phyloP scores from a whole-genome alignment of 2,888 invertebrate species.

The Erebia palarica region DNA sequence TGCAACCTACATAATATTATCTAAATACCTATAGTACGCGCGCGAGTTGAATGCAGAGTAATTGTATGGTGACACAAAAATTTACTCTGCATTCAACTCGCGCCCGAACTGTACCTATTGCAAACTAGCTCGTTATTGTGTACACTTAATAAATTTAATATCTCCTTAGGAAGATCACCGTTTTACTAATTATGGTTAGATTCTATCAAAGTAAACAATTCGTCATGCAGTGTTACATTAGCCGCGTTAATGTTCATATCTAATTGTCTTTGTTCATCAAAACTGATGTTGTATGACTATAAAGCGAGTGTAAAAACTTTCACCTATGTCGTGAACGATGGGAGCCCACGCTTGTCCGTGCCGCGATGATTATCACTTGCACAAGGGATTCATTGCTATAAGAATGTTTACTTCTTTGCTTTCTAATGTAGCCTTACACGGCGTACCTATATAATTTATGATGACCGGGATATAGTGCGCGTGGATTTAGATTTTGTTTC shows the following conservation, averaged over 20 bases:
- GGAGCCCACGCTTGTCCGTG: slow-evolving; percentile 46
- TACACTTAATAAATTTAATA: background rate
- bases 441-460: no score
- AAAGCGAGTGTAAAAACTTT: slow-evolving; percentile 47
- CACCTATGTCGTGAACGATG: slow-evolving; percentile 45
- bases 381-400: slow-evolving; percentile 38
- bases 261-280: slow-evolving; percentile 38
- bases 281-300: slow-evolving; percentile 33
- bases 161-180: slow-evolving; percentile 37
- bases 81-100: no score
- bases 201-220: slow-evolving; percentile 42
- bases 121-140: background rate
- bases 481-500: no score
- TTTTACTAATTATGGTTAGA: slow-evolving; percentile 35
- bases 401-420: slow-evolving; percentile 28
- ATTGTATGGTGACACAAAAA: no score
- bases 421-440: slow-evolving; percentile 27
- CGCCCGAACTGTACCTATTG: no score
- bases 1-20: background rate
- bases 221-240: slow-evolving; percentile 39
- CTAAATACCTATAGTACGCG: background rate
- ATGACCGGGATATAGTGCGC: no score
- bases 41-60: no score
- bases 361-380: slow-evolving; percentile 41
- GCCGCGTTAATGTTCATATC: slow-evolving; percentile 39